Evolutionary conservation across 2,888 invertebrate genomes (phyloP), one percentile per base, ranked within the genome.

Genomic region (Dione juno): DNA sequence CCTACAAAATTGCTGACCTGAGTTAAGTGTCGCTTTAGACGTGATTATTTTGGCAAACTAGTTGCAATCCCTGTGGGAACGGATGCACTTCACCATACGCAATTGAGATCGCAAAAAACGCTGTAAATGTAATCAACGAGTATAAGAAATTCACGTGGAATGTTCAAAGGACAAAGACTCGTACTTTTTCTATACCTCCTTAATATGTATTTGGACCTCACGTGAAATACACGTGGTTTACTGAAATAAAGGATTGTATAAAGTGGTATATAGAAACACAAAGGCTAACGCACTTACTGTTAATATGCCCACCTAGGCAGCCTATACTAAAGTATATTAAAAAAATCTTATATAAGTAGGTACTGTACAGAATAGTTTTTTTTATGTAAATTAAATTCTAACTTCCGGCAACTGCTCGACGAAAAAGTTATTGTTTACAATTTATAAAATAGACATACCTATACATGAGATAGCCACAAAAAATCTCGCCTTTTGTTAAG

Each of bases 11-110:
- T 58, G 78, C 77, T 78, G 77, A 78, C 77, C 77, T 83, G 80
- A 84, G 83, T 82, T 80, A 81, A 85, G 83, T 80, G 81, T 72
- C 66, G 66, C 69, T 80, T 81, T 77, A 82, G 81, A 90, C 90
- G 90, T 89, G 90, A 89, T 85, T 71, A 83, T 84, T 85, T 87
- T 82, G 80, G 84, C 83, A 81, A 78, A 81, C 76, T 80, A 79
- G 74, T 77, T 72, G 72, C 78, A 78, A 69, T 77, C 70, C 73
- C 73, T 83, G 81, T 90, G 90, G 82, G 91, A 92, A 90, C 86
- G 91, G 91, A 91, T 63, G 61, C 61, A 52, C 67, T 68, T 37
- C 35, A 21, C 35, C 43, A 9, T 52, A 68, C 41, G 53, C 37
- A 54, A 66, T 53, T 57, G 21, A 66, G 58, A 16, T 41, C 7